Evolutionary conservation across 2,888 invertebrate species (phyloP).

Genomic region (Philereme transversata): DNA sequence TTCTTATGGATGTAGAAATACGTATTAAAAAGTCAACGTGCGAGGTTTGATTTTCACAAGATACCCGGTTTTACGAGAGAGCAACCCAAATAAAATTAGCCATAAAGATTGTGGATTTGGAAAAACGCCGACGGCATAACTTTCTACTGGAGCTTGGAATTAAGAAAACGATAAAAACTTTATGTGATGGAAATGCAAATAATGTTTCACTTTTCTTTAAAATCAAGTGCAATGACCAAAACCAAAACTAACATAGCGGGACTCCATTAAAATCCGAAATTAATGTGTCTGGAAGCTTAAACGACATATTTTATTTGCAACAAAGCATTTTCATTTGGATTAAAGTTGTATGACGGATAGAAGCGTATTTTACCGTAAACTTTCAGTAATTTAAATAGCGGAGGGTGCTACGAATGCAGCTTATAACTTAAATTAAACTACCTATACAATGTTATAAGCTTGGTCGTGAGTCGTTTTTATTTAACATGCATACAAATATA

Average conservation of each 20-base stretch:
- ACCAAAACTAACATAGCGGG: constrained; percentile 26
- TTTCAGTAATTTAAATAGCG: constrained; percentile 15
- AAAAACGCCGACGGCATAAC: constrained; percentile 40
- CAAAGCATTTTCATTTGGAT: constrained; percentile 24
- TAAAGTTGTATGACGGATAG: constrained; percentile 13
- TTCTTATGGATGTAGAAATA: constrained; percentile 23
- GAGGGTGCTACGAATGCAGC: constrained; percentile 21
- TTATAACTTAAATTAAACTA: background rate
- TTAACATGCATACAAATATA: too few relatives aligned
- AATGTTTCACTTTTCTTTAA: constrained; percentile 20
- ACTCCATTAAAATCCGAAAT: constrained; percentile 37
- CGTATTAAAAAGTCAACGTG: constrained; percentile 37
- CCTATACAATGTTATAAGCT: too few relatives aligned
- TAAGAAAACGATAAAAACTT: constrained; percentile 35
- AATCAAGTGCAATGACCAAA: constrained; percentile 21
- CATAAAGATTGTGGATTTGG: constrained; percentile 47
- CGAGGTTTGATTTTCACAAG: constrained; percentile 37
- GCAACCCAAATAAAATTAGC: constrained; percentile 48
- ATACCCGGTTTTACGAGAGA: constrained; percentile 44
- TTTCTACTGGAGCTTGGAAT: constrained; percentile 30
- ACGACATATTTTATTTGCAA: constrained; percentile 18
- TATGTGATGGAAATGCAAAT: constrained; percentile 31
- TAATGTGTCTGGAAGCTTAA: constrained; percentile 48
- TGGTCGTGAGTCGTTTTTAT: too few relatives aligned
- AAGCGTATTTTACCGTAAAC: constrained; percentile 7